Evolutionary conservation across 2,888 invertebrate species (phyloP), one percentile per base, ranked within the genome.

Genomic region (Meganola albula): DNA sequence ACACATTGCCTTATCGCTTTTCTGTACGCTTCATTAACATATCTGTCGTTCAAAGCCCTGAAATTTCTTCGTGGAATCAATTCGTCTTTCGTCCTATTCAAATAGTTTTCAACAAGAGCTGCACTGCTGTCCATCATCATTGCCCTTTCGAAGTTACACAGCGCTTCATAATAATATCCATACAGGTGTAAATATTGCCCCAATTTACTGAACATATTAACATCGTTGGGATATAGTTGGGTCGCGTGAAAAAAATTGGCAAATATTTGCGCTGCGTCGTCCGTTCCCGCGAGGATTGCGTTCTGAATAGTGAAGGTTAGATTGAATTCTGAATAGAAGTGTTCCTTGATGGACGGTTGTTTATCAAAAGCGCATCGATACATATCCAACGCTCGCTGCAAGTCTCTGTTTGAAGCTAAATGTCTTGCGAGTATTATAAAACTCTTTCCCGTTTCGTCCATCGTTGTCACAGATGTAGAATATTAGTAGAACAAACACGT

Each of bases 131-230:
- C 76, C 2, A 72, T 50, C 31, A 59, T 53, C n/a, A 86, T 54
- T 3, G 88, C 87, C 51, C 71, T 74, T 31, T 77, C 63, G 38
- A 88, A 87, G 49, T 86, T 86, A 18, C 64, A 49, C 29, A 80
- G 76, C 10, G 89, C 87, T 59, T 83, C 79, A 37, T 77, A 73
- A 21, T 86, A 75, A 56, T 83, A 87, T 5, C 87, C 87, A 42
- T 80, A 86, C 56, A 89, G 90, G 58, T 60, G 87, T 1, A 83
- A 55, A 37, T 75, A 76, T 36, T 65, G 73, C 0, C 50, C 50
- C 4, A 31, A 34, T 9, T 48, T 45, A 9, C 42, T 42, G 1
- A 49, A 26, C 7, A 49, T 4, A 4, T 37, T 13, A 1, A 34
- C 36, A 11, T 29, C 39, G 4, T 54, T 46, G 0, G 83, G 83